phyloP scores from a whole-genome alignment of 2,797 vertebrate genomes.

The Serranus cabrilla region DNA sequence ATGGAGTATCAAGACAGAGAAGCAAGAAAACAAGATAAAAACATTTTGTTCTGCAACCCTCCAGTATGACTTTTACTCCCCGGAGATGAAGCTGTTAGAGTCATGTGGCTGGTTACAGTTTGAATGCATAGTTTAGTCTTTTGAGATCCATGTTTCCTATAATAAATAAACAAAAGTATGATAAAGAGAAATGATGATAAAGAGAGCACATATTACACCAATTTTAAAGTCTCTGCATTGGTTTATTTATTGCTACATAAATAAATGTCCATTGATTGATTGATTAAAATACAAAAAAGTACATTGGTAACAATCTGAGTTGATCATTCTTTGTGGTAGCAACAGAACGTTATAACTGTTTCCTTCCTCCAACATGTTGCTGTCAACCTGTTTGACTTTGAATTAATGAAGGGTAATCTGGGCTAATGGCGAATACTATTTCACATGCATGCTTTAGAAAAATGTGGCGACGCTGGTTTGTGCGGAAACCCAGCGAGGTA shows the following conservation, averaged over 20 bases:
- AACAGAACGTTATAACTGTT: too few species aligned
- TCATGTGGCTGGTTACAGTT: not conserved
- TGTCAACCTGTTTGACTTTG: not conserved
- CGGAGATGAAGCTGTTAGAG: not conserved
- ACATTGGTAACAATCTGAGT: too few species aligned
- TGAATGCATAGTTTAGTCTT: not conserved
- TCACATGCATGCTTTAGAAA: not conserved
- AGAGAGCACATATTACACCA: too few species aligned
- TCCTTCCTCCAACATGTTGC: not conserved
- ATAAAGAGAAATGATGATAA: too few species aligned
- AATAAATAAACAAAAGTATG: too few species aligned
- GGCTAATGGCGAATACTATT: not conserved
- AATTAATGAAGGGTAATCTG: constrained; percentile 5
- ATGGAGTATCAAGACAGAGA: too few species aligned
- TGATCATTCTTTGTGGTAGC: not conserved
- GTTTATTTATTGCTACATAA: too few species aligned
- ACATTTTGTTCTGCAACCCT: not conserved
- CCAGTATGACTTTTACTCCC: not conserved
- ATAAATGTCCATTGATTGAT: too few species aligned
- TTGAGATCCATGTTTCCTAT: too few species aligned
- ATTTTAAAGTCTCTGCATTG: too few species aligned
- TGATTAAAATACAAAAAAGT: too few species aligned
- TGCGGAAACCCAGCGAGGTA: not conserved
- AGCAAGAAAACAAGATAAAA: too few species aligned
- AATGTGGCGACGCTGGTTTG: not conserved